Percentiles rank a stretch among this genome's conserved stretches.
These are phyloP conservation scores for Myiotriccus ornatus DNA, from an alignment of 2,797 vertebrate species.

Conservation along the genomic window DNA sequence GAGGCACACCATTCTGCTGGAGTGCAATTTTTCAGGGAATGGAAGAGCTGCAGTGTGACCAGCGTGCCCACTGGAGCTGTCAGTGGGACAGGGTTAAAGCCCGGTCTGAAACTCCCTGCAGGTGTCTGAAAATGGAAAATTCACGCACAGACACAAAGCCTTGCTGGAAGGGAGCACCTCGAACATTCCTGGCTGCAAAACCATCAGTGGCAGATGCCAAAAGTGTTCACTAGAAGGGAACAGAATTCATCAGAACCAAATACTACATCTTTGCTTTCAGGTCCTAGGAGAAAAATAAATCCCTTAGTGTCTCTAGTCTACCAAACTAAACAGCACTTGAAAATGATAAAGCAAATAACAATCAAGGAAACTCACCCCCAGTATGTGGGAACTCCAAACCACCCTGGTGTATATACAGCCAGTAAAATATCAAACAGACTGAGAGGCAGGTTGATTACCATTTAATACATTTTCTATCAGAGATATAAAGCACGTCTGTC, in stretches of 20 bases:
- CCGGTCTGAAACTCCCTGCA: not conserved
- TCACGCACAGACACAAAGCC: not conserved
- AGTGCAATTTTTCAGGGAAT: not conserved
- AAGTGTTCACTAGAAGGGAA: not conserved
- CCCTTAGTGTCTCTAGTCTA: not conserved
- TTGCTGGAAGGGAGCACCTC: not conserved
- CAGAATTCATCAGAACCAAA: not conserved
- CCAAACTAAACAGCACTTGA: not conserved
- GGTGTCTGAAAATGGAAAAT: not conserved
- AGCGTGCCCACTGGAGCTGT: not conserved
- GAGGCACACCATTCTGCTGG: no score
- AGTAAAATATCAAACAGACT: not conserved
- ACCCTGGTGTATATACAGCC: fast-evolving
- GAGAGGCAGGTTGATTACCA: not conserved
- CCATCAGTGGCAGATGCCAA: not conserved
- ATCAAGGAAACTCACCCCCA: not conserved
- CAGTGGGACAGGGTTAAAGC: not conserved
- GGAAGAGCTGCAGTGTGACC: not conserved
- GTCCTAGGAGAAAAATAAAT: not conserved
- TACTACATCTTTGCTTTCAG: not conserved
- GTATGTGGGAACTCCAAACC: not conserved
- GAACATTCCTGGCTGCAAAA: not conserved
- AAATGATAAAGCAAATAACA: not conserved
- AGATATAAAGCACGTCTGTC: not conserved
- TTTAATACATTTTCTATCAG: fast-evolving